phyloP scores from a whole-genome alignment of 2,888 invertebrate genomes.

The Cheilosia pagana region DNA sequence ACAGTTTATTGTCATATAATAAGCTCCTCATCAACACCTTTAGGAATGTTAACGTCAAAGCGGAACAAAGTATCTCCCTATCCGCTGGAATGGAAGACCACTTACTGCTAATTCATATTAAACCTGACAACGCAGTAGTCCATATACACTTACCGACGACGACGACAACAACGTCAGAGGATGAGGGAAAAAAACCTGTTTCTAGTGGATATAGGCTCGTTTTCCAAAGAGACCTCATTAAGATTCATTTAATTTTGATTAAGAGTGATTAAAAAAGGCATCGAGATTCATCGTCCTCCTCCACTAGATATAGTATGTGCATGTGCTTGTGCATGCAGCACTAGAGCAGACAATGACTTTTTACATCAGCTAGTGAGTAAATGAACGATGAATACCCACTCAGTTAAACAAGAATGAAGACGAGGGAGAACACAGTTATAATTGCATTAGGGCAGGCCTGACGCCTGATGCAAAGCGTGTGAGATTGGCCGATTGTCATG shows the following conservation, averaged over 20 bases:
- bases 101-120: constrained; percentile 9
- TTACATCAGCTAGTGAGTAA: background rate
- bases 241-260: constrained; percentile 62
- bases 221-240: constrained; percentile 33
- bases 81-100: background rate
- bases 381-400: constrained; percentile 31
- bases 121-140: constrained; percentile 1
- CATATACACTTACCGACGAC: background rate
- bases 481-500: constrained; percentile 52
- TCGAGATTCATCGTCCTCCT: constrained; percentile 46
- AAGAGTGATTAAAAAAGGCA: constrained; percentile 51
- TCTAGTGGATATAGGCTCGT: constrained; percentile 11
- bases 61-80: background rate
- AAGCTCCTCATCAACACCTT: background rate
- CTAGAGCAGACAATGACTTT: constrained; percentile 43
- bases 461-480: constrained; percentile 47
- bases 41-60: background rate
- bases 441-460: constrained; percentile 48
- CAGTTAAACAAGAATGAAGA: constrained; percentile 1
- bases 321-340: constrained; percentile 1
- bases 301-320: background rate
- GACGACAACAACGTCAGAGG: background rate
- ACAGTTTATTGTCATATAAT: background rate
- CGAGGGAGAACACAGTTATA: constrained; percentile 25
- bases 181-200: background rate